Percentiles rank a stretch among this genome's conserved stretches.
phyloP scores from a whole-genome alignment of 2,797 vertebrate genomes.

The Sphenopsis melanotis region DNA sequence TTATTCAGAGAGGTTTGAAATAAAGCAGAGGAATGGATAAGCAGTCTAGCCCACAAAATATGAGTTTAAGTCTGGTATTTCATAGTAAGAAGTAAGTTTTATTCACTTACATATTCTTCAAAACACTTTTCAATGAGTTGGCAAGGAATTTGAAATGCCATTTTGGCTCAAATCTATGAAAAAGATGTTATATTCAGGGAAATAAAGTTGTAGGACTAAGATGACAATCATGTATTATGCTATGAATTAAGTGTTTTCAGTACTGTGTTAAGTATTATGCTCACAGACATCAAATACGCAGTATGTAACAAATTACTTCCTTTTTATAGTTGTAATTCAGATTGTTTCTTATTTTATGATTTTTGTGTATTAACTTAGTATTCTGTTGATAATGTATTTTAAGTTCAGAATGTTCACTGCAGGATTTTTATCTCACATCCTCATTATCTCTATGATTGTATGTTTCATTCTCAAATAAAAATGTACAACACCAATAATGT shows the following conservation, averaged over 20 bases:
- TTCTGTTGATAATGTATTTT: background rate
- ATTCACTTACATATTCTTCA: background rate
- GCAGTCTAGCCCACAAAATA: background rate
- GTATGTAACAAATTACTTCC: background rate
- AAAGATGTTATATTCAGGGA: background rate
- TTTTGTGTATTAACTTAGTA: background rate
- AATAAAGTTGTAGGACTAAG: background rate
- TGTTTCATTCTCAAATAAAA: constrained; percentile 1
- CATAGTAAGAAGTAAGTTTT: background rate
- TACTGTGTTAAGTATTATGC: background rate
- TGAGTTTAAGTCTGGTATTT: background rate
- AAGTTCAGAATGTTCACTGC: background rate
- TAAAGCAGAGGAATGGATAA: background rate
- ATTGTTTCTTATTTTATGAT: background rate
- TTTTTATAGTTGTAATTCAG: background rate
- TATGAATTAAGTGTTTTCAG: background rate
- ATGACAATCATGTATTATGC: background rate
- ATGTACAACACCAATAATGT: accelerated
- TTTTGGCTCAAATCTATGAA: background rate
- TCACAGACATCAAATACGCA: background rate
- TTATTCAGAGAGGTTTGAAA: background rate
- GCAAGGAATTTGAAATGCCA: background rate
- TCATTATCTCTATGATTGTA: background rate
- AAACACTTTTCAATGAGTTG: background rate
- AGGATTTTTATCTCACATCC: background rate